These are phyloP conservation scores for Mnemiopsis leidyi DNA, from an alignment of 37 sponge, comb jelly and placozoan genomes.

Conservation along the genomic window DNA sequence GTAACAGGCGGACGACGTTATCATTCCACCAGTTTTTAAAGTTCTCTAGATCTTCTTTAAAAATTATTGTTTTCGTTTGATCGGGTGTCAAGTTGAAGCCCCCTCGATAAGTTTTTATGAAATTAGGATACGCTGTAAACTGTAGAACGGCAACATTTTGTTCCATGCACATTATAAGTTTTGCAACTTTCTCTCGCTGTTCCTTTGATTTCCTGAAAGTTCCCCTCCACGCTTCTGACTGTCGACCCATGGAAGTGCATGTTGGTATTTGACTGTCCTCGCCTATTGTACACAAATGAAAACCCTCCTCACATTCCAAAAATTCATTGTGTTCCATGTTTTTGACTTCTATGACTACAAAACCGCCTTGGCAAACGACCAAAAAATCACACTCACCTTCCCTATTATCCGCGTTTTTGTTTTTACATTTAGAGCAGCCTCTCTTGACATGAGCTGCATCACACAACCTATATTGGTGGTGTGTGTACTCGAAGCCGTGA, in stretches of 20 bases:
- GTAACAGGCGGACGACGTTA: no score
- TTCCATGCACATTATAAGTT: not conserved
- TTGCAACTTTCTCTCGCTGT: not conserved
- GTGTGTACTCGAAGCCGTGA: not conserved
- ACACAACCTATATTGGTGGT: not conserved
- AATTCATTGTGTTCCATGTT: not conserved
- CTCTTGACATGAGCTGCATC: not conserved
- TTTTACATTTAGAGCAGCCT: not conserved
- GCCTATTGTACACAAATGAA: not conserved
- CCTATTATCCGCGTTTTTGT: not conserved
- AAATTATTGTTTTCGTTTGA: not conserved
- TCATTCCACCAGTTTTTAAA: not conserved
- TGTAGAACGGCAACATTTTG: not conserved
- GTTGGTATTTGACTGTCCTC: not conserved
- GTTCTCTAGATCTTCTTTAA: not conserved
- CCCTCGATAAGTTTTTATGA: not conserved
- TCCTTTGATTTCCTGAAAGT: not conserved
- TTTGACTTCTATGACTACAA: not conserved
- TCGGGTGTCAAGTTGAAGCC: not conserved
- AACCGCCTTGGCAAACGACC: not conserved
- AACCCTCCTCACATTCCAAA: not conserved
- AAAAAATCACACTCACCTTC: conserved; percentile 13
- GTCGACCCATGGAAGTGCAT: not conserved
- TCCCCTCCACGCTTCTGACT: not conserved
- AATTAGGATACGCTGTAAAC: not conserved